phyloP scores from a whole-genome alignment of 1,140 invertebrate species.

The Calephelis nemesis region DNA sequence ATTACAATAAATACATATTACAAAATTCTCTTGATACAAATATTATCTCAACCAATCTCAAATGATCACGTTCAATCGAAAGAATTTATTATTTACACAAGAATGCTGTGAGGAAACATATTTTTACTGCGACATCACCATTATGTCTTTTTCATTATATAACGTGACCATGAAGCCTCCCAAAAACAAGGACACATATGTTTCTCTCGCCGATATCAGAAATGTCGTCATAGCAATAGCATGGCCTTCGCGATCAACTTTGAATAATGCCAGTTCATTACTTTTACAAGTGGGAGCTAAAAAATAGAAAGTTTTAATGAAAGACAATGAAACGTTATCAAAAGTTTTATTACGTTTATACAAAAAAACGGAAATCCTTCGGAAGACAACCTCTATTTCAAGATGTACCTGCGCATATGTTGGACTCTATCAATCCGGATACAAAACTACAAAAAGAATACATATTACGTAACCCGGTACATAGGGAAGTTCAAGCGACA shows the following conservation, averaged over 20 bases:
- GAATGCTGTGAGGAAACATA: neutral
- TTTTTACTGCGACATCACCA: neutral
- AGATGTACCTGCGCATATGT: constrained; percentile 49
- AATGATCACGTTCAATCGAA: neutral
- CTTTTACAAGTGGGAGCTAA: constrained; percentile 22
- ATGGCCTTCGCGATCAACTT: constrained; percentile 51
- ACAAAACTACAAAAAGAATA: constrained; percentile 53
- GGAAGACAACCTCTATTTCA: constrained; percentile 63
- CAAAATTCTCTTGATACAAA: neutral
- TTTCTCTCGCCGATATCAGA: constrained; percentile 37
- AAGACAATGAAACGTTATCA: constrained; percentile 45
- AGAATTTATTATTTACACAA: neutral
- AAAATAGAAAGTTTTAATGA: constrained; percentile 18
- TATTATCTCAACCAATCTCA: neutral
- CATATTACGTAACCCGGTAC: constrained; percentile 61
- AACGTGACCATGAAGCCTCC: constrained; percentile 16
- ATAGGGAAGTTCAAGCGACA: constrained; percentile 54
- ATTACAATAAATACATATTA: neutral
- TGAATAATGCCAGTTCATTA: constrained; percentile 23
- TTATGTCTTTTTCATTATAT: constrained; percentile 9
- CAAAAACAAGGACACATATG: constrained; percentile 62
- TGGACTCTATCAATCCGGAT: constrained; percentile 60
- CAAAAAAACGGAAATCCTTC: constrained; percentile 55
- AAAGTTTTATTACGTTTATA: constrained; percentile 56
- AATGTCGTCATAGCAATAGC: constrained; percentile 32